These are phyloP conservation scores for Heliconius hewitsoni DNA, from an alignment of 1,140 invertebrate genomes.

Conservation along the genomic window DNA sequence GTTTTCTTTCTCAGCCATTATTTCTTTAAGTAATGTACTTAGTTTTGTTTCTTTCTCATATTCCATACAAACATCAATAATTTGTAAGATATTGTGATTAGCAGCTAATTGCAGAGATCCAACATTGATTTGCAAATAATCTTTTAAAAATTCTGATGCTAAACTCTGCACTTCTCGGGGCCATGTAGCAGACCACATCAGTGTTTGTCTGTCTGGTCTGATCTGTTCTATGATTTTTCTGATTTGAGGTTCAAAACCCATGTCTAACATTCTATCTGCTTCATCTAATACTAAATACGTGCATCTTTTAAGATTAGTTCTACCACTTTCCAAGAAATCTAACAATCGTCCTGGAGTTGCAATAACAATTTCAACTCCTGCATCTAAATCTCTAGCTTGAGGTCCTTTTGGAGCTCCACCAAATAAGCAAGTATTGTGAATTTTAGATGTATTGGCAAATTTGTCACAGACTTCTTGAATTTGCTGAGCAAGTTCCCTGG, in stretches of 20 bases:
- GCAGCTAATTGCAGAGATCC: slow-evolving; percentile 92
- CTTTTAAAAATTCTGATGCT: slow-evolving; percentile 93
- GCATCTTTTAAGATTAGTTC: slow-evolving; percentile 93
- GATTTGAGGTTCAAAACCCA: slow-evolving; percentile 91
- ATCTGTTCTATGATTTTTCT: slow-evolving; percentile 98
- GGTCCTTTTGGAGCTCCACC: slow-evolving; percentile 95
- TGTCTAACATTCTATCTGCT: slow-evolving; percentile 10
- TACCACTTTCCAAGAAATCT: slow-evolving; percentile 97
- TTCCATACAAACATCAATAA: slow-evolving; percentile 93
- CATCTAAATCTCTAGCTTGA: slow-evolving; percentile 92
- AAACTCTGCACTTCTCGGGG: slow-evolving; percentile 94
- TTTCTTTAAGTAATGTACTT: slow-evolving; percentile 90
- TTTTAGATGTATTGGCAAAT: slow-evolving; percentile 92
- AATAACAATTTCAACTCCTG: slow-evolving; percentile 94
- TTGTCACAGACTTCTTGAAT: slow-evolving; percentile 97
- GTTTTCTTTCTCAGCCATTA: slow-evolving; percentile 92
- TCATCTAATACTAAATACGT: slow-evolving; percentile 96
- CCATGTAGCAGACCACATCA: slow-evolving; percentile 98
- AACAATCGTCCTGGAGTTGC: slow-evolving; percentile 97
- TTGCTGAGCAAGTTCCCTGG: slow-evolving; percentile 97
- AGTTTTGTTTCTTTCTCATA: slow-evolving; percentile 90
- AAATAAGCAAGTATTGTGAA: slow-evolving; percentile 96
- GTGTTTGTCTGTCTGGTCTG: slow-evolving; percentile 85
- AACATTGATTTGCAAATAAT: slow-evolving; percentile 95
- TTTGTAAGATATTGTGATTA: slow-evolving; percentile 96